Evolutionary conservation across 92 coral and sea anemone genomes (phyloP).

Genomic region (Phenganax stokvisi): DNA sequence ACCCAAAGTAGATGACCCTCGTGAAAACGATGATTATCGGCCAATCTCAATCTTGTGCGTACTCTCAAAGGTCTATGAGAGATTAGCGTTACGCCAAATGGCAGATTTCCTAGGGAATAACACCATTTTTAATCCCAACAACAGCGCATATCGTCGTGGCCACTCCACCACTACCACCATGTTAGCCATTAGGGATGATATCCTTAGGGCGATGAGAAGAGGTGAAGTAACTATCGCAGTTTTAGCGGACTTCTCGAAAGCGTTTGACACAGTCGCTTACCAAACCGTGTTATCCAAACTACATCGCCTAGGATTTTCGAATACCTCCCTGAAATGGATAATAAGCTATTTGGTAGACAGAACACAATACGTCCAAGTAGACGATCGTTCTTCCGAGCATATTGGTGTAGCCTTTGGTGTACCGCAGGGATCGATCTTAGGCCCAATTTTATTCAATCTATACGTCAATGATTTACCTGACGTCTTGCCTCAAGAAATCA

Average conservation of each 20-base stretch:
- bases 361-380: constrained; percentile 25
- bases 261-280: constrained; percentile 29
- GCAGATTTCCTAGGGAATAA: constrained; percentile 24
- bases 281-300: constrained; percentile 15
- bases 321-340: constrained; percentile 31
- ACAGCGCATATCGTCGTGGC: constrained; percentile 30
- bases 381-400: constrained; percentile 11
- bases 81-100: constrained; percentile 11
- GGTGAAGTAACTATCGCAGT: constrained; percentile 33
- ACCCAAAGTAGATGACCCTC: constrained; percentile 28
- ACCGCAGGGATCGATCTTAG: constrained; percentile 31
- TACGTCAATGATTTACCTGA: constrained; percentile 28
- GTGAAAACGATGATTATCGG: constrained; percentile 19
- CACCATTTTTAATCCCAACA: constrained; percentile 4
- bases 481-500: constrained; percentile 10
- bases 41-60: constrained; percentile 25
- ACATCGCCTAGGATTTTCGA: constrained; percentile 36
- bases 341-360: constrained; percentile 22
- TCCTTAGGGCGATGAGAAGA: constrained; percentile 40
- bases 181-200: constrained; percentile 36
- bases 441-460: constrained; percentile 18
- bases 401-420: constrained; percentile 26
- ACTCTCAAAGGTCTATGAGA: constrained; percentile 35
- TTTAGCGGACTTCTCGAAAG: constrained; percentile 37
- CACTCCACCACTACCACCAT: constrained; percentile 44